Evolutionary conservation across 2,797 vertebrate genomes (phyloP).

Genomic region (Oceanodroma leucorhoa): DNA sequence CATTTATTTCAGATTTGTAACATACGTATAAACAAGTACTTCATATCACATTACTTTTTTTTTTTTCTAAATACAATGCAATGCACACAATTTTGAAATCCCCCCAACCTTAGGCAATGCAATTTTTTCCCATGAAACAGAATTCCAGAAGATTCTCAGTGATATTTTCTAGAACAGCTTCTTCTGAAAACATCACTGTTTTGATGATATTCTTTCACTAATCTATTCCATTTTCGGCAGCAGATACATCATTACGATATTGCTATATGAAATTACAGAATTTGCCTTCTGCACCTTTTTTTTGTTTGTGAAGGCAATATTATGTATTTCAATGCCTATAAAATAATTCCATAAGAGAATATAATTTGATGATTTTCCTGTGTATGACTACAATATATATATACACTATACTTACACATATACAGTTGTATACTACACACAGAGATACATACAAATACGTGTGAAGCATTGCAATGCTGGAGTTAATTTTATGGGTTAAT

Average conservation of each 20-base stretch:
- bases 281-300: neutral
- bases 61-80: constrained; percentile 13
- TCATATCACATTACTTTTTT: constrained; percentile 19
- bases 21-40: neutral
- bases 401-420: neutral
- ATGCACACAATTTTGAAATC: neutral
- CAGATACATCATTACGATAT: neutral
- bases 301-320: neutral
- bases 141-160: neutral
- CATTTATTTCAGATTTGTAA: constrained; percentile 47
- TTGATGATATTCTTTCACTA: neutral
- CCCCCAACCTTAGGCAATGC: neutral
- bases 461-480: neutral
- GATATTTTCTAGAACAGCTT: neutral
- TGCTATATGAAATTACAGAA: neutral
- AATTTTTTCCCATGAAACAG: neutral
- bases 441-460: neutral
- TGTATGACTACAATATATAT: neutral
- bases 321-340: neutral
- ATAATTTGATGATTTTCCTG: neutral
- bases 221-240: neutral
- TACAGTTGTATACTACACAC: neutral
- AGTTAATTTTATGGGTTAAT: neutral
- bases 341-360: neutral
- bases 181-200: neutral